Base-by-base conservation (phyloP, 2,113 vertebrate genomes). In the Tenrec ecaudatus region DNA sequence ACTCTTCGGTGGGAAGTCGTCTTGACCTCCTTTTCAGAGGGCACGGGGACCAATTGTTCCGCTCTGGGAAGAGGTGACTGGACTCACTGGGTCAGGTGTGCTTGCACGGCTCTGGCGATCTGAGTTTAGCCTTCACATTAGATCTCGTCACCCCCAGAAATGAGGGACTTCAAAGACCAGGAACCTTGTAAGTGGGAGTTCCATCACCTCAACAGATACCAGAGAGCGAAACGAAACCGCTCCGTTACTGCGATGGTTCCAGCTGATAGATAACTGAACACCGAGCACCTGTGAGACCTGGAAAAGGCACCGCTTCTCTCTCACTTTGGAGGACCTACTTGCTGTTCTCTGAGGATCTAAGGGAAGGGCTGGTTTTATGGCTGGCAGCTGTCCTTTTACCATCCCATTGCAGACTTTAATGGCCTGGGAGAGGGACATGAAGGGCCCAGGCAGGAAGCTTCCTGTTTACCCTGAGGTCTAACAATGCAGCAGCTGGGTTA, bases 311-410 rank as follows among this genome's bases (percentile, higher is more conserved):
- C 2, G 14, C n/a, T 66, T 68, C 91, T 95, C 68, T 90, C 82
- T 68, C 78, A 95, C 94, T 90, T 93, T 95, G 92, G 94, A 77
- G 71, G 73, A 81, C 91, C 80, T 83, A 53, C 81, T 85, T 87
- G 90, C 88, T 84, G 31, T 71, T 94, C 92, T 82, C 53, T 83
- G 27, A 92, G 88, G 80, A 86, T 82, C 83, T 94, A 93, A 96
- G 85, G 90, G 77, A 47, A 71, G 77, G 71, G 86, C 73, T 87
- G 83, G n/a, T 78, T 97, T 97, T 97, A 97, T 95, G 95, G 90
- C 96, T 80, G 90, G 96, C 97, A 97, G 97, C 97, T 97, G 97
- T 95, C 95, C 84, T 95, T 97, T 97, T 97, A 96, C 94, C 90
- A 73, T 94, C 95, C 95, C 89, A 86, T 94, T 96, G 92, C 90